Percentiles rank a stretch among this genome's conserved stretches.
Conservation (phyloP, 2,113 vertebrate species). For the Hyaena hyaena region DNA sequence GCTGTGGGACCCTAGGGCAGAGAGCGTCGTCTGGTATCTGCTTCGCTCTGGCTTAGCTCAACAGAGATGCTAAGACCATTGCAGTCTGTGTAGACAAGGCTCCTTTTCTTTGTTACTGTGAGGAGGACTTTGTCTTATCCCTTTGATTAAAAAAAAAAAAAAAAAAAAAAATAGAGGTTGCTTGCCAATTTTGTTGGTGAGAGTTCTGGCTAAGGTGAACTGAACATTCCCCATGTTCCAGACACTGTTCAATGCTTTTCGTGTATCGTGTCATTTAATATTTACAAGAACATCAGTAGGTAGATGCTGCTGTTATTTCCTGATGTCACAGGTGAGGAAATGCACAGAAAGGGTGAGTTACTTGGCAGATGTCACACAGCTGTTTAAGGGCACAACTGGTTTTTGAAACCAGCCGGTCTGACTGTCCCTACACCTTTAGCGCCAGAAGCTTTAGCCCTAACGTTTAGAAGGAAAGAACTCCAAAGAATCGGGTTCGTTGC, state of each 20-base stretch:
- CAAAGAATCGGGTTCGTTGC: background rate
- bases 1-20: background rate
- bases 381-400: background rate
- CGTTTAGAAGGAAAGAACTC: background rate
- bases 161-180: background rate
- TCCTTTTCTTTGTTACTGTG: background rate
- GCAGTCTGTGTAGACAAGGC: too few relatives aligned
- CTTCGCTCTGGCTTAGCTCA: background rate
- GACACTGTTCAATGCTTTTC: too few relatives aligned
- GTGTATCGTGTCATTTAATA: fast-evolving
- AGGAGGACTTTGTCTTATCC: too few relatives aligned
- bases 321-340: background rate
- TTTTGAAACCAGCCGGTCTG: background rate
- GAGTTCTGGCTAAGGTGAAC: background rate
- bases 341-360: background rate
- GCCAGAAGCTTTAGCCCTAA: background rate
- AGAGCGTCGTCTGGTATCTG: background rate
- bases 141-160: background rate
- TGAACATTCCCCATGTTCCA: too few relatives aligned
- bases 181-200: background rate
- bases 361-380: background rate
- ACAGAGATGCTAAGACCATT: too few relatives aligned
- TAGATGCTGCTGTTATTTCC: too few relatives aligned
- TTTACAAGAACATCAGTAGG: too few relatives aligned
- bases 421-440: background rate